Evolutionary conservation across 1,140 invertebrate species (phyloP), one percentile per base, ranked within the genome.

Genomic region (Glossosoma conforme): DNA sequence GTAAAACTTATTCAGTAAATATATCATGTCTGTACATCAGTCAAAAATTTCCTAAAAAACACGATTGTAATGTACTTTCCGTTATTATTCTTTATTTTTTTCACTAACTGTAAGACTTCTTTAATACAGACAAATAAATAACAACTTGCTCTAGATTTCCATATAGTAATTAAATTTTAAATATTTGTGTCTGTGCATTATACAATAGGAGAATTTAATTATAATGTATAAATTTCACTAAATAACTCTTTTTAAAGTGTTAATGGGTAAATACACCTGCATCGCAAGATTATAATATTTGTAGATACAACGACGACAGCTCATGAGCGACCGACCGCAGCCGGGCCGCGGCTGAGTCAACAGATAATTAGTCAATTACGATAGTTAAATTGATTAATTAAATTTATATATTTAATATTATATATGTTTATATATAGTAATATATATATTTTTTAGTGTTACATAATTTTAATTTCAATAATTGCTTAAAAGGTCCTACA

Each of bases 111-210:
- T 71, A 70, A 63, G 59, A 60, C 61, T 64, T n/a, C n/a, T 70
- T 71, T 68, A 67, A 67, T 69, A 68, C 67, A 72, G 70, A 75
- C 69, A 73, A 75, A 73, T 72, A 73, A 75, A 75, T 72, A 75
- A 75, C 70, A 71, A 72, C 70, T 75, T 69, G 67, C 63, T 70
- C 70, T 73, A 73, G 60, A 60, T 55, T n/a, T n/a, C n/a, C n/a
- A n/a, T n/a, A n/a, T 53, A 60, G 68, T 68, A 70, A 68, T 68
- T 68, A 70, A 69, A 67, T 69, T n/a, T 72, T 74, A 72, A 74
- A 62, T 70, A 58, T 54, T 42, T 58, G 52, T 56, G 69, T 72
- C 69, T 65, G 70, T 72, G 69, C 70, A 70, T 66, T 70, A 70
- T 63, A 69, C 66, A 65, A 65, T 64, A 69, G 65, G 63, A 69